Evolutionary conservation across 2,797 vertebrate genomes (phyloP).

Genomic region (Schizopygopsis malacanthus): DNA sequence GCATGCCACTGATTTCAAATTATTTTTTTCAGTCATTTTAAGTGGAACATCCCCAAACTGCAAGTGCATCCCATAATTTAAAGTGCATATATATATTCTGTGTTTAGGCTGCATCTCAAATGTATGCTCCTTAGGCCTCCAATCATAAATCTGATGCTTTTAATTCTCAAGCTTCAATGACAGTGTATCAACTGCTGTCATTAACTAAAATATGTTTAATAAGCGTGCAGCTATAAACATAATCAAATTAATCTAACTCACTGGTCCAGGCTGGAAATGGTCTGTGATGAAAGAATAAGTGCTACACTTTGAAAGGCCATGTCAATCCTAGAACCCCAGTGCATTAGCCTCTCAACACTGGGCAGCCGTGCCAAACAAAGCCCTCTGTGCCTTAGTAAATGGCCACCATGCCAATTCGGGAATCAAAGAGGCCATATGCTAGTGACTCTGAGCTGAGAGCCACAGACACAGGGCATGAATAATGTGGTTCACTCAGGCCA

Average conservation of each 20-base stretch:
- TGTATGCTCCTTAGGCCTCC: not conserved
- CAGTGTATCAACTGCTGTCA: not conserved
- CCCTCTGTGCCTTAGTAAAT: slow-evolving; percentile 30
- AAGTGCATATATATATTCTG: not conserved
- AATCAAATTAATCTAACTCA: slow-evolving; percentile 52
- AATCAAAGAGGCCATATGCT: slow-evolving; percentile 59
- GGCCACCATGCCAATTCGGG: slow-evolving; percentile 39
- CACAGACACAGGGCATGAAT: slow-evolving; percentile 41
- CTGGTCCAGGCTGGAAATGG: slow-evolving; percentile 26
- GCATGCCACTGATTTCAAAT: too few species aligned
- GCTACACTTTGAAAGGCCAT: slow-evolving; percentile 35
- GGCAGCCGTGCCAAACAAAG: slow-evolving; percentile 43
- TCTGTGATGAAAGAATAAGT: slow-evolving; percentile 42
- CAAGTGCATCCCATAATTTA: not conserved
- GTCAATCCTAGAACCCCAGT: slow-evolving; percentile 16
- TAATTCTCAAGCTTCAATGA: slow-evolving; percentile 14
- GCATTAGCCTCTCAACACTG: slow-evolving; percentile 43
- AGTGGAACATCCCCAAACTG: too few species aligned
- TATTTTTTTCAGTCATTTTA: too few species aligned
- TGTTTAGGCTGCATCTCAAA: not conserved
- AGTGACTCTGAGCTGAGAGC: slow-evolving; percentile 45
- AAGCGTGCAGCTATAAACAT: slow-evolving; percentile 35
- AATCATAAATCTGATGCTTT: slow-evolving; percentile 16
- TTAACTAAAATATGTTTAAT: slow-evolving; percentile 41
- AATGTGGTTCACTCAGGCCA: slow-evolving; percentile 34